Percentiles rank a stretch among this genome's conserved stretches.
Evolutionary conservation across 2,113 vertebrate genomes (phyloP).

Genomic region (Sinocyclocheilus grahami): DNA sequence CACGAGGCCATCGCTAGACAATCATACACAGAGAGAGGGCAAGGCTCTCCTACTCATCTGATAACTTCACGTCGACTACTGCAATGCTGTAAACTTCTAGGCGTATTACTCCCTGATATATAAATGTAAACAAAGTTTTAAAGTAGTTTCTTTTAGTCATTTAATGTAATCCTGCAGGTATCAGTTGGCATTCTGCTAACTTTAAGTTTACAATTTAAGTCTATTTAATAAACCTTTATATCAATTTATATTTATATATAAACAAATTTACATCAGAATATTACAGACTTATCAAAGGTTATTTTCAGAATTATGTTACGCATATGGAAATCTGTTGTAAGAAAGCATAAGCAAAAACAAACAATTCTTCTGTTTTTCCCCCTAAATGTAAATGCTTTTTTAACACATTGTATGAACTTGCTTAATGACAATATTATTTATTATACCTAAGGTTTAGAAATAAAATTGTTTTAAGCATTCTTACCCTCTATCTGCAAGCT

Average conservation of each 20-base stretch:
- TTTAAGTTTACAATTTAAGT: no score
- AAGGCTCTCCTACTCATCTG: not conserved
- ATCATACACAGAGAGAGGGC: not conserved
- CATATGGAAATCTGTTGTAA: not conserved
- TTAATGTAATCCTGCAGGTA: not conserved
- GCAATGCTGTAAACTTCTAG: constrained; percentile 3
- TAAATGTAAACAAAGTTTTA: not conserved
- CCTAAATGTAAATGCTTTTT: not conserved
- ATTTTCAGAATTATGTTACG: not conserved
- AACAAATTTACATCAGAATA: not conserved
- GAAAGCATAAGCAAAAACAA: not conserved
- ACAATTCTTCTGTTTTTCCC: not conserved
- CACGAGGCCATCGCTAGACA: not conserved
- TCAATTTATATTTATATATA: no score
- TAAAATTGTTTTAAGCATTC: not conserved
- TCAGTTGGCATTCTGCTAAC: no score
- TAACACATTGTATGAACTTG: not conserved
- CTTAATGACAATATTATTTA: not conserved
- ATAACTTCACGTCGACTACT: constrained; percentile 19
- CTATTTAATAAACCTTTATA: not conserved
- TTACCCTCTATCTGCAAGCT: not conserved
- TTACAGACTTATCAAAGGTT: not conserved
- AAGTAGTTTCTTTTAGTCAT: not conserved
- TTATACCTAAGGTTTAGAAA: not conserved
- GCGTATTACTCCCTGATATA: not conserved